Evolutionary conservation across 1,140 invertebrate genomes (phyloP), one percentile per base, ranked within the genome.

Genomic region (Leptinotarsa texana): DNA sequence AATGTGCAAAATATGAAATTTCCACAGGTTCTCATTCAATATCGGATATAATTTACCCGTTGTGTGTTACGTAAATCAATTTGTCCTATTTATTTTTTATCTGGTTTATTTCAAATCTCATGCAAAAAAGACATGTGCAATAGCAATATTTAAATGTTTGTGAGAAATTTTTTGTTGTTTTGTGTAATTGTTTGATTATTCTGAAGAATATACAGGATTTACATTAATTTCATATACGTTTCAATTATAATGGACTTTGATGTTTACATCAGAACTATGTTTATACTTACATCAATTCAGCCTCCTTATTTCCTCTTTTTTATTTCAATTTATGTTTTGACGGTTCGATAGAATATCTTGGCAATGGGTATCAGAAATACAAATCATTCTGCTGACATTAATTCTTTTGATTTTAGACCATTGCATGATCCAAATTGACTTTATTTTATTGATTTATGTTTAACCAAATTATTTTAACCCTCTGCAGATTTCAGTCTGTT

Each of bases 101-200:
- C 51, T 57, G n/a, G 33, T 57, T 57, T 57, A n/a, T 15, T 57
- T 57, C 13, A 57, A 57, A 17, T 57, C 51, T 57, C 33, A 33
- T 57, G 51, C 51, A 57, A 57, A 57, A 57, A 57, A 57, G 51
- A 57, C 51, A 57, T 57, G 51, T 57, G 51, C 51, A 57, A 57
- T 57, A 57, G 51, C n/a, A 13, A 57, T n/a, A 57, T 57, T 57
- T 57, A 17, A 17, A 57, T 4, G 13, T n/a, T 57, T 57, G 51
- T 57, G 15, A n/a, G 17, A n/a, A 57, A 57, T 1, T 17, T 57
- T 57, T 57, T n/a, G 51, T 57, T 57, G 51, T 57, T 57, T 57
- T 33, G 27, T 33, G 6, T 33, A 33, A 57, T 57, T 57, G 51
- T 57, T 57, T 57, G 15, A 8, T 57, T 57, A n/a, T n/a, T 57